Evolutionary conservation across 2,113 vertebrate species (phyloP), one percentile per base, ranked within the genome.

Genomic region (Poicephalus meyeri): DNA sequence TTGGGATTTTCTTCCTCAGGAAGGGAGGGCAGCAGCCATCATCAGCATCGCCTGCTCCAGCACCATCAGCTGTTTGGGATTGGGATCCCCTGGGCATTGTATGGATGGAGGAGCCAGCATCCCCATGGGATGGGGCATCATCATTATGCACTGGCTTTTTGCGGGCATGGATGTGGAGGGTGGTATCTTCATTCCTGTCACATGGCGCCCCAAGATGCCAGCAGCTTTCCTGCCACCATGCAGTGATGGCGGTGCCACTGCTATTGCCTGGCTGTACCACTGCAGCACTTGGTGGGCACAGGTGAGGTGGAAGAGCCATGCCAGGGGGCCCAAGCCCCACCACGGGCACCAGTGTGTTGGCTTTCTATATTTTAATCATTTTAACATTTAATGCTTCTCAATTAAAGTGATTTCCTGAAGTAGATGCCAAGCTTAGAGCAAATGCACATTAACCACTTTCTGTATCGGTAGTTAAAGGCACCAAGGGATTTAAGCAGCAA

Each of bases 401-500:
- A 98, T 98, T 98, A 98, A 98, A 98, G 98, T 98, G 98, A 98
- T 98, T 98, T 98, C 97, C 98, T 95, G 96, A 97, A 98, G 97
- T 98, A 97, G 97, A 98, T 97, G 98, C 98, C 98, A 98, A 97
- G 98, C 98, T 98, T 98, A 96, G 93, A 97, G 95, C 71, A 91
- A 95, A 96, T 89, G 97, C 88, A 91, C 98, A 98, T 98, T 98
- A 98, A 98, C 98, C 97, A 98, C 98, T 99, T 98, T 98, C 97
- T 95, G 97, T 96, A 98, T 97, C 91, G 58, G 98, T 98, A 98
- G 98, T 98, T 99, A 99, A 98, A 98, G 98, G 98, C 98, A 98
- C 98, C 82, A 74, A 97, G 98, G 98, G 98, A 99, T 98, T 99
- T 99, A 98, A 98, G 97, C 97, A 97, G 98, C 98, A 98, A 98